phyloP scores from a whole-genome alignment of 1,140 invertebrate species.

The Camponotus pennsylvanicus region DNA sequence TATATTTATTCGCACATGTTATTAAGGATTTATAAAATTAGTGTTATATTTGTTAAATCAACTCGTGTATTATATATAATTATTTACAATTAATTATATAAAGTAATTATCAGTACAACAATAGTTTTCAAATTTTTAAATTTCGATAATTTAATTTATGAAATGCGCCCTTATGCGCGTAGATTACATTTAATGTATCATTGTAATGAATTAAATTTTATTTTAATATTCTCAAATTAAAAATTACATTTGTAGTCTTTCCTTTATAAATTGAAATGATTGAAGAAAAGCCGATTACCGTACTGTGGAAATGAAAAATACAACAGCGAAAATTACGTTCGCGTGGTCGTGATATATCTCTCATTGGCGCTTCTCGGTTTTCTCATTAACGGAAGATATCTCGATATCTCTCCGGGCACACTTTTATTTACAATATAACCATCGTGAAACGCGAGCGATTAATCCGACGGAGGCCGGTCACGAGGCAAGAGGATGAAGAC shows the following conservation, averaged over 20 bases:
- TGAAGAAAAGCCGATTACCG: constrained; percentile 71
- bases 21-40: background rate
- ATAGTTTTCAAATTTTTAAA: background rate
- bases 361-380: constrained; percentile 66
- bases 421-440: constrained; percentile 72
- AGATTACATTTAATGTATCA: background rate
- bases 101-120: constrained; percentile 1
- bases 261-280: constrained; percentile 57
- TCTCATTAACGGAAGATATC: constrained; percentile 70
- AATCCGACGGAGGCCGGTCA: constrained; percentile 51
- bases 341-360: constrained; percentile 45
- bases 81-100: background rate
- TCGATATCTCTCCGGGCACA: constrained; percentile 19
- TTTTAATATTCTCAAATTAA: background rate
- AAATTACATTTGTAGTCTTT: constrained; percentile 1
- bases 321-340: constrained; percentile 20
- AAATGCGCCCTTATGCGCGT: background rate
- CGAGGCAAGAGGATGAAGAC: constrained; percentile 48
- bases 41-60: background rate
- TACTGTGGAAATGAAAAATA: constrained; percentile 17
- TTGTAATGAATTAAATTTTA: background rate
- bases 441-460: constrained; percentile 69
- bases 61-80: background rate
- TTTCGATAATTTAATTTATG: constrained; percentile 9
- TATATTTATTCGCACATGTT: background rate